Base-by-base conservation (phyloP, 37 sponge, comb jelly and placozoan species). In the Theonella swinhoei region DNA sequence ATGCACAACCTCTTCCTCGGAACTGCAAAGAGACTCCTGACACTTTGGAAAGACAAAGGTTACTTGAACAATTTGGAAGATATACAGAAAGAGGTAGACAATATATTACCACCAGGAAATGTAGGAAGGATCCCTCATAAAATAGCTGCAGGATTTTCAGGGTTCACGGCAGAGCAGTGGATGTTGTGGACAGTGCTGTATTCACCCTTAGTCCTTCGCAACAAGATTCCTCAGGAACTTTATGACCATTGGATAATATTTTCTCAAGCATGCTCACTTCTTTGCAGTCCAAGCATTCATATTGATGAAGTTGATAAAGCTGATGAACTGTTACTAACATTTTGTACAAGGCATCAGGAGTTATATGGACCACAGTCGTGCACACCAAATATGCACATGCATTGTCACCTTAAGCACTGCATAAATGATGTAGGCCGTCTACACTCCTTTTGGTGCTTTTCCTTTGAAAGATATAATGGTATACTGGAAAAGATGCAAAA, bases 141-240 rank as follows among this genome's bases (percentile, higher is more conserved):
- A 43, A 83, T 89, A 40, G 66, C 60, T 34, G 83, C 82, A 41
- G 71, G 62, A 23, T 83, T 83, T 23, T 40, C 70, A 71, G 81
- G 74, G 32, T 85, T 91, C 34, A 91, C 87, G 41, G 91, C 91
- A 31, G 86, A 85, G 1, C 91, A 90, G 31, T 89, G 90, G 90
- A 69, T 30, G 9, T 72, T 64, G 22, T 90, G 91, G 91, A 85
- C 42, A 14, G 38, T 73, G 26, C 62, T 86, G 9, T 86, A 72
- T 36, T 82, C 83, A 38, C 29, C 68, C 1, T 41, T 66, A 24
- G 74, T 34, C 28, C 58, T 89, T 14, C 65, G 73, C 33, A 64
- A 35, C 26, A 30, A 67, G 23, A n/a, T 86, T 11, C 79, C 82
- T 34, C 25, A 35, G 3, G 59, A 66, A 23, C 54, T 81, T n/a